Base-by-base conservation (phyloP, 2,888 invertebrate species). In the Caenorhabditis virilis region DNA sequence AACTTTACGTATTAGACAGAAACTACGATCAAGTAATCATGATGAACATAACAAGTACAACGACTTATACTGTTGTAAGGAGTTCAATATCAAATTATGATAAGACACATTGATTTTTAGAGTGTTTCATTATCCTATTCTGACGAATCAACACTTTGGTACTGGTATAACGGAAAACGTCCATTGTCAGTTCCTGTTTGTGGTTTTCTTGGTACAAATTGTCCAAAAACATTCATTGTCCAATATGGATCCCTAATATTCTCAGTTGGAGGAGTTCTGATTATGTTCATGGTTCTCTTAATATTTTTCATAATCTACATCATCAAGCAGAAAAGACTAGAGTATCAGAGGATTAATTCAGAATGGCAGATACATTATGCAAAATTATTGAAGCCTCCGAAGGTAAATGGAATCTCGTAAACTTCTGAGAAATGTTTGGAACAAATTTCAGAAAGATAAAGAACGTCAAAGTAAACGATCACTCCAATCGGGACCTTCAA, bases 341-440 rank as follows among this genome's bases (percentile, higher is more conserved):
- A 74, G 53, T 27, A 62, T 2, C 64, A 71, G 33, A 49, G 74
- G 5, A 56, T 74, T 13, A 66, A 74, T 48, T 52, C 74, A 0
- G 71, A 71, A 48, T 74, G 74, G 74, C 69, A 74, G 33, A 71
- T 74, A 22, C 54, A 64, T 0, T 48, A 33, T 1, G 27, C 35
- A n/a, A 52, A 54, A 41, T 53, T 69, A 0, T 48, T 46, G 30
- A 47, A 51, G 6, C 69, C 69, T 0, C 64, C 64, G 1, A 64
- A 58, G 33, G 56, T 56, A 30, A 42, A 16, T 23, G 4, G 9
- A 7, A 11, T 39, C 7, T 39, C 7, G 9, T 22, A 11, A 43
- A 15, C 22, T 43, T 23, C 13, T 7, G n/a, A 27, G 18, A 27
- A 16, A 46, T 11, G n/a, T 38, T 6, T 6, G 11, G 38, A 38